Base-by-base conservation (phyloP, 2,888 invertebrate species). In the Ophraella communa region DNA sequence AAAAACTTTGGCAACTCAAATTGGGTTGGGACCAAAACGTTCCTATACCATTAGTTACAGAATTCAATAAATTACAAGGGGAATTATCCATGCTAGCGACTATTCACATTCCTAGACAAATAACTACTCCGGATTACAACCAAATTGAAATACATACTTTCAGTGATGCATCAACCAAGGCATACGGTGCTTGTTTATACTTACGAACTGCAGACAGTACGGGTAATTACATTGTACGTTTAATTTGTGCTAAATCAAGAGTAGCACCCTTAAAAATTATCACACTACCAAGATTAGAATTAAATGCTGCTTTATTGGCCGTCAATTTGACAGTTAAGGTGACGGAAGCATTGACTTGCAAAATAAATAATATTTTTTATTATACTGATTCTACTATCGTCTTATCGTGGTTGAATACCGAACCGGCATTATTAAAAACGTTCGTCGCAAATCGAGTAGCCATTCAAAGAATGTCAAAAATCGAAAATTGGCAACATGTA, bases 311-410 rank as follows among this genome's bases (percentile, higher is more conserved):
- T 18, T 27, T 51, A 27, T 51, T 51, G 11, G 17, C 30, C 2
- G 10, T 23, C 4, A 8, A 21, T n/a, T 23, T 21, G 14, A 49
- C 14, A 11, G 5, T 5, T 49, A 23, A 49, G 8, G 1, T 49
- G 1, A 21, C 3, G 1, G 8, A 8, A 24, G 49, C 23, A 1
- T 10, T 49, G 1, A 21, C n/a, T 49, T 11, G 10, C 11, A 17
- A n/a, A 5, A 49, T 3, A 49, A 7, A 17, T n/a, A 14, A 30
- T 4, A n/a, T 27, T 18, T 27, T 27, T 30, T 27, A 24, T 14
- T 24, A 30, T 23, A 66, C 69, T 7, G 75, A 76, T 61, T 74
- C 72, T 2, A 71, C 68, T 8, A 74, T 75, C 35, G 73, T 70
- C 0, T 52, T 76, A 35, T 56, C 63, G 5, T 76, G 76, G 75